Evolutionary conservation across 2,888 invertebrate species (phyloP).

Genomic region (Papilio gigon): DNA sequence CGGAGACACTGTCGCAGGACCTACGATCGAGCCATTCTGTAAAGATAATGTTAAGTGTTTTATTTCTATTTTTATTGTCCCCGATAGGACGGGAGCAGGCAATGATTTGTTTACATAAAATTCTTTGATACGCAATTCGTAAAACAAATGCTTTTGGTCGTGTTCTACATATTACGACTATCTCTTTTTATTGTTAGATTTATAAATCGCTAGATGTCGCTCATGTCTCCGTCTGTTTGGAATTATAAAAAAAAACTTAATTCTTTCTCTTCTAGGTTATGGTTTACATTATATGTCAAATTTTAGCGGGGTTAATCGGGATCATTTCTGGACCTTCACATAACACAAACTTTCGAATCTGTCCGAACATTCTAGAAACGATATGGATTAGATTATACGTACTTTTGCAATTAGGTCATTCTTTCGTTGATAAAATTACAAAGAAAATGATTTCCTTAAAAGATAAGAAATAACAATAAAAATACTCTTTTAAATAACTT

Average conservation of each 20-base stretch:
- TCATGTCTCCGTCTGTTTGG: no score
- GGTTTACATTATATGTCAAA: no score
- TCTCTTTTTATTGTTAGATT: background rate
- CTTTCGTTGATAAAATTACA: no score
- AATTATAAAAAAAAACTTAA: no score
- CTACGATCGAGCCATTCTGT: constrained; percentile 84
- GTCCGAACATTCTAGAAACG: background rate
- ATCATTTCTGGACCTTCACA: no score
- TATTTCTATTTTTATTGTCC: background rate
- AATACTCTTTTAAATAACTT: constrained; percentile 52
- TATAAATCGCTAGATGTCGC: no score
- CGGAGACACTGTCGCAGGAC: constrained; percentile 81
- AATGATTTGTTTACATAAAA: background rate
- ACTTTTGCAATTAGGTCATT: constrained; percentile 1
- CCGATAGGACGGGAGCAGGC: background rate
- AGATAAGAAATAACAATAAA: no score
- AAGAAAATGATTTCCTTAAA: no score
- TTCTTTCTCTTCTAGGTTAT: no score
- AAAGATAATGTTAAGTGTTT: constrained; percentile 48
- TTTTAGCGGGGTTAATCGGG: no score
- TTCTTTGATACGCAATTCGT: background rate
- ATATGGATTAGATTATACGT: constrained; percentile 1
- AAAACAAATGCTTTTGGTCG: background rate
- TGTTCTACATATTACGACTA: background rate
- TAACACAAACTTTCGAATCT: no score